Conservation (phyloP, 1,140 invertebrate species). For the Cotesia chilonis region DNA sequence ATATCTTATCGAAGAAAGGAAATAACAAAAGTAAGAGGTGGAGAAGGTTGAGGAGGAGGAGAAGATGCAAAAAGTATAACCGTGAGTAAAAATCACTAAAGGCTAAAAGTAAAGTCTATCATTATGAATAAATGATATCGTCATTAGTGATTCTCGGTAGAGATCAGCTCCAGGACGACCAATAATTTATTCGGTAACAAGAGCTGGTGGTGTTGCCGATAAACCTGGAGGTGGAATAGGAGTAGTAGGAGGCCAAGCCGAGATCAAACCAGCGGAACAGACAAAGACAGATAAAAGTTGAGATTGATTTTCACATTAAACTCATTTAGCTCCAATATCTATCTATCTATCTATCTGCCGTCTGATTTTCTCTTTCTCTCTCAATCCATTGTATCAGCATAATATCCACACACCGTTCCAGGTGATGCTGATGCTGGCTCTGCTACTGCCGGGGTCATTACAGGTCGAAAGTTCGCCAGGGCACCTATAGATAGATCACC, state of each 20-base stretch:
- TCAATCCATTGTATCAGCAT: too few species aligned
- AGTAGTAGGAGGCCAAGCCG: slow-evolving; percentile 14
- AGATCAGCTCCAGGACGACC: slow-evolving; percentile 19
- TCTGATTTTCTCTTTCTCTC: too few species aligned
- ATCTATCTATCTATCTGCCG: too few species aligned
- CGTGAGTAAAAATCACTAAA: background rate
- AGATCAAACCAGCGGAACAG: background rate
- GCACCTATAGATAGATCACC: slow-evolving; percentile 49
- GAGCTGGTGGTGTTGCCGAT: slow-evolving; percentile 1
- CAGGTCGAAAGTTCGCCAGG: slow-evolving; percentile 61
- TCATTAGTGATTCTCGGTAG: slow-evolving; percentile 37
- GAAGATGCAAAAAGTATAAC: too few species aligned
- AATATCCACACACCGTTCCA: slow-evolving; percentile 5
- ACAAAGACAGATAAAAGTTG: slow-evolving; percentile 19
- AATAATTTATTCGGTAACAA: slow-evolving; percentile 37
- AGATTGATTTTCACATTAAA: too few species aligned
- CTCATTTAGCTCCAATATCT: too few species aligned
- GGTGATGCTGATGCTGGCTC: slow-evolving; percentile 17
- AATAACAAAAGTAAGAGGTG: too few species aligned
- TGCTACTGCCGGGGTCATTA: slow-evolving; percentile 47
- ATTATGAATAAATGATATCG: slow-evolving; percentile 37
- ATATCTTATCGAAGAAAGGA: too few species aligned
- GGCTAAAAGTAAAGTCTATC: slow-evolving; percentile 20
- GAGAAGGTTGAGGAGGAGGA: too few species aligned
- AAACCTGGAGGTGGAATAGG: background rate